phyloP scores from a whole-genome alignment of 64 coral and sea anemone species.

The Pocillopora damicornis region DNA sequence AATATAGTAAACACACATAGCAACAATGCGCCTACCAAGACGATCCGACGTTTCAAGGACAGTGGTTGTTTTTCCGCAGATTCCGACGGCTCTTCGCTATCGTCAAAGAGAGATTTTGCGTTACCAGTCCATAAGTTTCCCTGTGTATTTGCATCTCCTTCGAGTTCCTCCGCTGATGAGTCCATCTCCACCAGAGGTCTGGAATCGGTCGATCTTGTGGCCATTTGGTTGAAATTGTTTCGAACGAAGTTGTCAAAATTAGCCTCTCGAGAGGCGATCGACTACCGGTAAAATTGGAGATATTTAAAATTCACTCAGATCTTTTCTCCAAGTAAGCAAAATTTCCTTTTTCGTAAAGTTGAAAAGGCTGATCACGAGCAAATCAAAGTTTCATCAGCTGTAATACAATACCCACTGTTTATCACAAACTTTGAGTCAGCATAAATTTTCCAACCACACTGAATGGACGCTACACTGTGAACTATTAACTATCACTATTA shows the following conservation, averaged over 20 bases:
- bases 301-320: background rate
- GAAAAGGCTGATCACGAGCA: background rate
- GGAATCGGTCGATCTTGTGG: slow-evolving; percentile 9
- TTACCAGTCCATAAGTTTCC: background rate
- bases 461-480: background rate
- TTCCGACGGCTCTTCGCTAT: slow-evolving; percentile 25
- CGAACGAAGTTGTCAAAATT: background rate
- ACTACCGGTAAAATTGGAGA: too few species aligned
- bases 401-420: background rate
- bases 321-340: too few species aligned
- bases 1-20: slow-evolving; percentile 92
- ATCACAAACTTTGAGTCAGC: background rate
- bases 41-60: slow-evolving; percentile 57
- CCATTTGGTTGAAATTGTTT: slow-evolving; percentile 33
- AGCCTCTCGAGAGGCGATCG: background rate
- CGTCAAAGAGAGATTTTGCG: slow-evolving; percentile 4
- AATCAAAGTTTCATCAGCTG: background rate
- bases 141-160: slow-evolving; percentile 33
- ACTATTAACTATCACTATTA: background rate
- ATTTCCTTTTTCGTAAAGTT: too few species aligned
- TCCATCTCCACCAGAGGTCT: background rate
- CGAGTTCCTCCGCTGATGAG: background rate
- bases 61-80: slow-evolving; percentile 52
- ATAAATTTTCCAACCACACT: background rate
- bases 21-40: slow-evolving; percentile 66